Conservation (phyloP, 92 coral and sea anemone genomes). For the Desmophyllum pertusum region DNA sequence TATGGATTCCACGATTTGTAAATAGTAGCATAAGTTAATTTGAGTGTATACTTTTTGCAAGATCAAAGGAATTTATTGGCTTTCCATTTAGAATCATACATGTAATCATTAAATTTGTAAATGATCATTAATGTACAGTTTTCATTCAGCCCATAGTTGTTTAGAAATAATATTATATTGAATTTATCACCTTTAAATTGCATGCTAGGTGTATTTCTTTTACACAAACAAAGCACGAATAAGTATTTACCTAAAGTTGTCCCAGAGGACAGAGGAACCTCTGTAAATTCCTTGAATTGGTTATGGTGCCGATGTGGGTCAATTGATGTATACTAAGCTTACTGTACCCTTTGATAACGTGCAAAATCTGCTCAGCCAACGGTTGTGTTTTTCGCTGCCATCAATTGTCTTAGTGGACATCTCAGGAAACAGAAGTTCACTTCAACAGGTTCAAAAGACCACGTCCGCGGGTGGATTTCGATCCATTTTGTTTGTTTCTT, state of each 20-base stretch:
- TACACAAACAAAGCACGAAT: neutral
- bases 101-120: neutral
- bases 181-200: neutral
- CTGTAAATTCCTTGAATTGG: neutral
- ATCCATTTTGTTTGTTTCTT: no score
- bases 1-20: no score
- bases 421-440: no score
- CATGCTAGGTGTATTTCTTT: neutral
- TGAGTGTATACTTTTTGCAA: neutral
- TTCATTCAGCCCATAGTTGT: neutral
- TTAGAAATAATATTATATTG: no score
- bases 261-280: neutral
- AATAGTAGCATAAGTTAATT: neutral
- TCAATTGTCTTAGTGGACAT: no score
- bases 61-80: neutral
- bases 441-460: no score
- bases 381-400: no score
- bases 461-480: no score
- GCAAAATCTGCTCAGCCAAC: no score
- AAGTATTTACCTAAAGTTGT: neutral
- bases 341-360: no score
- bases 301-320: no score
- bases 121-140: slow-evolving; percentile 1
- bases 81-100: neutral
- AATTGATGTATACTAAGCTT: neutral